phyloP scores from a whole-genome alignment of 64 coral and sea anemone species.

The Pocillopora verrucosa region DNA sequence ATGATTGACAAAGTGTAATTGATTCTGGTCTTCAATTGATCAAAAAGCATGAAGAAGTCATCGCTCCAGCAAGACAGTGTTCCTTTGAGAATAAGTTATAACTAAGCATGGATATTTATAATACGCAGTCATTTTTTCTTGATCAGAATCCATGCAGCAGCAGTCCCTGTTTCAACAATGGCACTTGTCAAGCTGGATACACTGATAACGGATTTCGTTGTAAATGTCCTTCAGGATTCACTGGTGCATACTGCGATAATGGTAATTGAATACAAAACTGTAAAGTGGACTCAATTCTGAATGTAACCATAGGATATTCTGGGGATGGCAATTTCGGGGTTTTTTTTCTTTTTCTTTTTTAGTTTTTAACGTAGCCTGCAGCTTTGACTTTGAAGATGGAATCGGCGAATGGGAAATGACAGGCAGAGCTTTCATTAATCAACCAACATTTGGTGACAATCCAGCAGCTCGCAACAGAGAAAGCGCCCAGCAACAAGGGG shows the following conservation, averaged over 20 bases:
- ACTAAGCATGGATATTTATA: too few relatives aligned
- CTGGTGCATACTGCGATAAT: neutral
- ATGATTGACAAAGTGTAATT: too few relatives aligned
- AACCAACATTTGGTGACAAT: slow-evolving; percentile 45
- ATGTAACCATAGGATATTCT: neutral
- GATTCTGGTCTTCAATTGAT: too few relatives aligned
- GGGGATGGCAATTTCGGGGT: too few relatives aligned
- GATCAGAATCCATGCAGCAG: neutral
- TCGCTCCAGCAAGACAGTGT: too few relatives aligned
- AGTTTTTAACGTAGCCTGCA: slow-evolving; percentile 15
- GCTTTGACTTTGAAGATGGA: slow-evolving; percentile 36
- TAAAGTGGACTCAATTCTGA: too few relatives aligned
- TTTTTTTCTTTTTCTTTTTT: neutral
- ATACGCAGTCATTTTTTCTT: neutral
- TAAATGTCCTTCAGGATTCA: neutral
- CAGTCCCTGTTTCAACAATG: neutral
- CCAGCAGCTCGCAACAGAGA: neutral
- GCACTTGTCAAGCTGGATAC: neutral
- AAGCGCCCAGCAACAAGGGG: slow-evolving; percentile 5
- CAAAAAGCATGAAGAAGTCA: too few relatives aligned
- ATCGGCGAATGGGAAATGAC: slow-evolving; percentile 24
- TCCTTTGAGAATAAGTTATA: too few relatives aligned
- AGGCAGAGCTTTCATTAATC: slow-evolving; percentile 31
- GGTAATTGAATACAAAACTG: neutral
- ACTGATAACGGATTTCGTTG: neutral